These are phyloP conservation scores for Drosophila flavopinicola DNA, from an alignment of 2,888 invertebrate species.

Conservation along the genomic window DNA sequence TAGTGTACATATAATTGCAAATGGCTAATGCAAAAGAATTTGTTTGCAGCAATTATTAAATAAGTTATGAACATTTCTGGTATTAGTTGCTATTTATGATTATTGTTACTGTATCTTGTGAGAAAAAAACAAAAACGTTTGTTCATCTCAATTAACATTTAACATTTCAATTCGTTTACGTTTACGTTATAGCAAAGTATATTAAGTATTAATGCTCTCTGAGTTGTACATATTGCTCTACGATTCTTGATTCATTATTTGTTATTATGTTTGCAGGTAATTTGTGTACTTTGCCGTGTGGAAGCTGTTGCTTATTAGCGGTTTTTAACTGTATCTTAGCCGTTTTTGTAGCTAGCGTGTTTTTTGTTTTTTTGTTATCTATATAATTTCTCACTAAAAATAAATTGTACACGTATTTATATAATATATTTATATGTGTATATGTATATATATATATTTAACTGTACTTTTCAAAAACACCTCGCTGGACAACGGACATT, in stretches of 20 bases:
- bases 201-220: slow-evolving; percentile 36
- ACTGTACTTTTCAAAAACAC: slow-evolving; percentile 67
- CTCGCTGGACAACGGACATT: slow-evolving; percentile 55
- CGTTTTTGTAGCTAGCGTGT: slow-evolving; percentile 29
- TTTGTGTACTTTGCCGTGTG: slow-evolving; percentile 44
- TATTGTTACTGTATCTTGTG: slow-evolving; percentile 18
- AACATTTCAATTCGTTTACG: slow-evolving; percentile 46
- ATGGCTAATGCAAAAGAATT: background rate
- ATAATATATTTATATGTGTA: slow-evolving; percentile 43
- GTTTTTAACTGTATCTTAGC: slow-evolving; percentile 7
- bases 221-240: slow-evolving; percentile 66
- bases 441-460: slow-evolving; percentile 52
- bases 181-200: slow-evolving; percentile 53
- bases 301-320: slow-evolving; percentile 31
- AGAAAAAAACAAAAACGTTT: slow-evolving; percentile 28
- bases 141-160: slow-evolving; percentile 47
- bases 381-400: slow-evolving; percentile 66
- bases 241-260: slow-evolving; percentile 34
- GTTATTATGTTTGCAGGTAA: slow-evolving; percentile 40
- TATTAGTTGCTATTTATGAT: slow-evolving; percentile 15
- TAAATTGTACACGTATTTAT: slow-evolving; percentile 48
- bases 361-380: slow-evolving; percentile 35
- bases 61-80: slow-evolving; percentile 33
- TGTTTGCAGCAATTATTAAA: slow-evolving; percentile 2
- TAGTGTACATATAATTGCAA: slow-evolving; percentile 14